Conservation (phyloP, 2,888 invertebrate genomes). For the Hybos culiciformis region DNA sequence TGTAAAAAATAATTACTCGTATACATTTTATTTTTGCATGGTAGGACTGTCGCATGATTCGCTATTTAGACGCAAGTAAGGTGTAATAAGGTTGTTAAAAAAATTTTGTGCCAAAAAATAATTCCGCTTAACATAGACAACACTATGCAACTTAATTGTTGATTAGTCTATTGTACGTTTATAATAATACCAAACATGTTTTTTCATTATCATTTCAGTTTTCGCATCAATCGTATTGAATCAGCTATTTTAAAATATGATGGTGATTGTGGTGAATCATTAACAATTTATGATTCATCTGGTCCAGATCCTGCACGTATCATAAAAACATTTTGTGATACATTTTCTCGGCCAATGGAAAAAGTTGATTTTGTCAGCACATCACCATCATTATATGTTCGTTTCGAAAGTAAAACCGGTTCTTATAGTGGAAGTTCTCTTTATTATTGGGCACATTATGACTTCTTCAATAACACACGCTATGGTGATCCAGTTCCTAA, state of each 20-base stretch:
- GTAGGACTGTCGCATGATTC: too few species aligned
- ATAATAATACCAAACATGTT: too few species aligned
- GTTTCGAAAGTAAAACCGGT: conserved; percentile 84
- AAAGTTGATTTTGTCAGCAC: conserved; percentile 86
- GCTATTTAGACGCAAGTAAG: too few species aligned
- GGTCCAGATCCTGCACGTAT: conserved; percentile 81
- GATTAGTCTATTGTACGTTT: too few species aligned
- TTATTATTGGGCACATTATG: conserved; percentile 89
- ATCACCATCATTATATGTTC: conserved; percentile 71
- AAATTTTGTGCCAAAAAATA: too few species aligned
- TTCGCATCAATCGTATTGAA: conserved; percentile 77
- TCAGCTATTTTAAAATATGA: conserved; percentile 76
- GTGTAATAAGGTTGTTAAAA: too few species aligned
- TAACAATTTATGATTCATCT: conserved; percentile 78
- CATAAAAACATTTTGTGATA: conserved; percentile 89
- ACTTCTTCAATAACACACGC: conserved; percentile 82
- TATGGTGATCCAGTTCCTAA: conserved; percentile 69
- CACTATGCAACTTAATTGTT: too few species aligned
- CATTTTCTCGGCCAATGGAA: conserved; percentile 84
- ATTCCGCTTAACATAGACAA: too few species aligned
- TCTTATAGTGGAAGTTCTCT: conserved; percentile 88
- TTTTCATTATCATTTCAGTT: conserved; percentile 39
- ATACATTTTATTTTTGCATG: too few species aligned
- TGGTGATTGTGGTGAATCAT: conserved; percentile 79
- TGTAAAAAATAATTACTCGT: too few species aligned